Base-by-base conservation (phyloP, 1,140 invertebrate species). In the Penaeus japonicus region DNA sequence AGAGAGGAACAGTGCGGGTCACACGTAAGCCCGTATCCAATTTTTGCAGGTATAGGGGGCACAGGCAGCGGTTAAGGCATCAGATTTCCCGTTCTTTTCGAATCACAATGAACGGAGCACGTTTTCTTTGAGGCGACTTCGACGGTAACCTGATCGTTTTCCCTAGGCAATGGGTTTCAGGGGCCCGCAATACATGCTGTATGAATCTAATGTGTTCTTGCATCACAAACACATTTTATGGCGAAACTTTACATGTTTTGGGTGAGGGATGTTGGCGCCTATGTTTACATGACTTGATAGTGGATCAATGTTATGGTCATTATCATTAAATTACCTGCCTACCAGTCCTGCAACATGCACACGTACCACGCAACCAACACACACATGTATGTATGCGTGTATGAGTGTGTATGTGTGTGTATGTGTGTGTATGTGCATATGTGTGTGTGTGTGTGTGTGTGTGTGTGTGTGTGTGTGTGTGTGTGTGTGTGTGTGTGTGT, bases 101-200 rank as follows among this genome's bases (percentile, higher is more conserved):
- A 57, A 84, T 84, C 32, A 84, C 82, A 84, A 84, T 84, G 82
- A 84, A 70, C 30, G 47, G 35, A 47, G 75, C 20, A 17, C 82
- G 62, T 84, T 84, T 84, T 84, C 82, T 84, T 73, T 84, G 39
- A 30, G 20, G 35, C 32, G 53, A 39, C 18, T 47, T 30, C 22
- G 54, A 55, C 35, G 82, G 82, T 84, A 84, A 84, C 82, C 59
- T 84, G 62, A 84, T 84, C 59, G 47, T 84, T 84, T 84, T 73
- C 82, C 73, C 57, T 15, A 47, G 82, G 20, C 18, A 70, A 73
- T 39, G 82, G 82, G 35, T 35, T 35, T 62, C 32, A 39, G 62
- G 62, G n/a, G 82, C 35, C 2, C 20, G 79, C 32, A n/a, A 84
- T 70, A 84, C 82, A 47, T 73, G 62, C 73, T 62, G 53, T 53